A percentile compares a stretch with the other conserved stretches of the same genome.
Conservation (phyloP, 2,797 vertebrate genomes). For the Columba guinea region DNA sequence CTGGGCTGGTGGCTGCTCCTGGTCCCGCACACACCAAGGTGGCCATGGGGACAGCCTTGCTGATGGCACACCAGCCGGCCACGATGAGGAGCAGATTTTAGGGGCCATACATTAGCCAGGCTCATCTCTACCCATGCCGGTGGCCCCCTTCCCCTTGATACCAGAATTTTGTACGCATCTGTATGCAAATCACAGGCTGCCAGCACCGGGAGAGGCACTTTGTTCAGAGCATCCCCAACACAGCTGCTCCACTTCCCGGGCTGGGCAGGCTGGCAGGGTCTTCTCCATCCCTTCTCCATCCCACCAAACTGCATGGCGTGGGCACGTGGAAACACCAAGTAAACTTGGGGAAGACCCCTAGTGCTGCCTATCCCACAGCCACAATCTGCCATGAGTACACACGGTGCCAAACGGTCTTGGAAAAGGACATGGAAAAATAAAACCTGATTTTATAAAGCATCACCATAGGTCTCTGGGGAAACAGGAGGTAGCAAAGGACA, state of each 20-base stretch:
- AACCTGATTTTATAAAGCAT: neutral
- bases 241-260: slow-evolving; percentile 29
- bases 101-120: neutral
- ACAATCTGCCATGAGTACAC: accelerated
- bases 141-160: neutral
- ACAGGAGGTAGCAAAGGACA: neutral
- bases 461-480: neutral
- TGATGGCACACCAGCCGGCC: neutral
- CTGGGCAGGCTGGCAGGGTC: neutral
- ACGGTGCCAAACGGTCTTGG: accelerated
- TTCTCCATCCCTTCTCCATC: neutral
- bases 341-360: neutral
- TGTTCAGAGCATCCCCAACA: slow-evolving; percentile 18
- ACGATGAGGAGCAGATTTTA: neutral
- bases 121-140: neutral
- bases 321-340: accelerated
- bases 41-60: neutral
- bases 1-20: neutral
- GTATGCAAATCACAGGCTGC: slow-evolving; percentile 89
- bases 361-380: neutral
- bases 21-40: neutral
- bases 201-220: slow-evolving; percentile 28
- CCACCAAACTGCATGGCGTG: accelerated
- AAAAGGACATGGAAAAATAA: neutral
- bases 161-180: slow-evolving; percentile 82